A percentile compares a stretch with the other conserved stretches of the same genome.
phyloP scores from a whole-genome alignment of 1,140 invertebrate species.

The Dreissena polymorpha region DNA sequence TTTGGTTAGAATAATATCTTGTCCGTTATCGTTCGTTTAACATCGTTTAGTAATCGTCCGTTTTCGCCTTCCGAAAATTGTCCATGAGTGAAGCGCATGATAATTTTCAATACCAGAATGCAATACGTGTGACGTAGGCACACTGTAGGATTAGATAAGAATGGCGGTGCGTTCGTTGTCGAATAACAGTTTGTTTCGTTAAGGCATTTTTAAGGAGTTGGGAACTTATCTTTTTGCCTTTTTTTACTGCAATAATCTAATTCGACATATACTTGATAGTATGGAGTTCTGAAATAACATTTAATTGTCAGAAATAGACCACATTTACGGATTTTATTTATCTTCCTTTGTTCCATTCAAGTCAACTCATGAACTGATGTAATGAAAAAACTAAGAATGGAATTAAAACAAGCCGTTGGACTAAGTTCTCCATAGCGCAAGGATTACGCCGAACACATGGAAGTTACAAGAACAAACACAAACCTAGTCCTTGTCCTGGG shows the following conservation, averaged over 20 bases:
- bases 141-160: constrained; percentile 44
- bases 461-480: neutral
- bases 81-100: neutral
- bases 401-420: constrained; percentile 6
- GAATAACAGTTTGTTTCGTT: neutral
- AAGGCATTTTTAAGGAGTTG: neutral
- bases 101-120: constrained; percentile 3
- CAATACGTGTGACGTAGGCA: neutral
- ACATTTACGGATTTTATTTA: no score
- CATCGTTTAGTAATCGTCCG: no score
- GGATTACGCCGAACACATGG: neutral
- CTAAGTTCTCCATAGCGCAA: neutral
- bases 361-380: neutral
- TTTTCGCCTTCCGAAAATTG: no score
- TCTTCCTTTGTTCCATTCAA: neutral
- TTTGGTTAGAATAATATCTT: no score
- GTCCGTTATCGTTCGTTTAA: no score
- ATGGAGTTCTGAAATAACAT: neutral
- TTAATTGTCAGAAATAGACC: neutral
- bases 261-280: constrained; percentile 1
- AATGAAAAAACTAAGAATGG: constrained; percentile 5
- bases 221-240: neutral
- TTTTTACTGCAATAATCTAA: neutral
- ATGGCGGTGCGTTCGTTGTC: constrained; percentile 50
- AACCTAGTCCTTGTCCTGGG: neutral